Percentiles rank a stretch among this genome's conserved stretches.
These are phyloP conservation scores for Pygmarrhopalites habei DNA, from an alignment of 1,140 invertebrate genomes.

Conservation along the genomic window DNA sequence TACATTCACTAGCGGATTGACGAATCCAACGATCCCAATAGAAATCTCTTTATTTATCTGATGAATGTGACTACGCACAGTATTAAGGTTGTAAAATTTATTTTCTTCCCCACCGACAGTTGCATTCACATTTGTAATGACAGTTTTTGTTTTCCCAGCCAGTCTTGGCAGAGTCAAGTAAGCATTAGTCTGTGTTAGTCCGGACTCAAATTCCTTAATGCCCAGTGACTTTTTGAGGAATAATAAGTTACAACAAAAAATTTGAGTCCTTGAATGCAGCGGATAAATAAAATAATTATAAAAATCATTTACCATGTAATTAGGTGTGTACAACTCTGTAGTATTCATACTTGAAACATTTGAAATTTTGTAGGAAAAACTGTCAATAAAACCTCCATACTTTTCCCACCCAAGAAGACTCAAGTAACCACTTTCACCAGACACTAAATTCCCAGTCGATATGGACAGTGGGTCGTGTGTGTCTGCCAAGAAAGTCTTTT, in stretches of 20 bases:
- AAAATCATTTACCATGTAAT: not conserved
- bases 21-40: constrained; percentile 19
- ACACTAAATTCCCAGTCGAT: constrained; percentile 21
- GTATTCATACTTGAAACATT: not conserved
- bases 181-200: not conserved
- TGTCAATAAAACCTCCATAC: not conserved
- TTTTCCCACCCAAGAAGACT: constrained; percentile 11
- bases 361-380: not conserved
- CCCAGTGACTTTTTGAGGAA: constrained; percentile 2
- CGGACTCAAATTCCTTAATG: constrained; percentile 4
- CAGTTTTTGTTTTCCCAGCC: not conserved
- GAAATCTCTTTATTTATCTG: not conserved
- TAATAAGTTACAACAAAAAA: too few species aligned
- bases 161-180: not conserved
- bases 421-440: constrained; percentile 16
- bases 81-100: not conserved
- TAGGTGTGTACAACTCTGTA: constrained; percentile 1
- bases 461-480: not conserved
- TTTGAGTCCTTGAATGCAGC: too few species aligned
- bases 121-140: constrained; percentile 1
- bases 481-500: not conserved
- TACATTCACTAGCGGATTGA: constrained; percentile 16
- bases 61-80: too few species aligned
- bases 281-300: not conserved
- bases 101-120: too few species aligned